These are phyloP conservation scores for Drosophila pegasa DNA, from an alignment of 2,888 invertebrate species.

Conservation along the genomic window DNA sequence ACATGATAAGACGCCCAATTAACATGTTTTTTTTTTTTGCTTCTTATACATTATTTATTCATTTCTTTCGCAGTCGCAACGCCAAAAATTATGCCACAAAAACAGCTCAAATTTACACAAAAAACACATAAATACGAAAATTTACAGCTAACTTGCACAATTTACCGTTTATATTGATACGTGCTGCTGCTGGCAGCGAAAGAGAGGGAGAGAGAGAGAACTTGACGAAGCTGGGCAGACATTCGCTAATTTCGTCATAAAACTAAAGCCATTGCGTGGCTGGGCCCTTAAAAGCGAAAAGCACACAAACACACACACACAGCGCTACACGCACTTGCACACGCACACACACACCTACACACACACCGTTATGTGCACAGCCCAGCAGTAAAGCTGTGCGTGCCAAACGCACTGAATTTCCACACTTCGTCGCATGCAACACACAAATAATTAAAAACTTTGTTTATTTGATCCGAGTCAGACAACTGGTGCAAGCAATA, in stretches of 20 bases:
- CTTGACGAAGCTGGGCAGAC: conserved; percentile 48
- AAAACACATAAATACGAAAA: conserved; percentile 38
- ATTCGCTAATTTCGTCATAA: conserved; percentile 77
- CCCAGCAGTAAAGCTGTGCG: conserved; percentile 13
- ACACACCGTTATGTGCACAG: background rate
- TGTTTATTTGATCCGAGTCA: background rate
- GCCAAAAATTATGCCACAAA: conserved; percentile 58
- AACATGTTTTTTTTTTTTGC: conserved; percentile 25
- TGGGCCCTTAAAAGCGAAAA: conserved; percentile 55
- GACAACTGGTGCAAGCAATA: too few species aligned
- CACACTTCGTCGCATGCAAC: conserved; percentile 2
- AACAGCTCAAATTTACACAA: conserved; percentile 36
- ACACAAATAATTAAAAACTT: background rate
- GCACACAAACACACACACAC: conserved; percentile 28
- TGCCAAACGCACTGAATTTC: conserved; percentile 21
- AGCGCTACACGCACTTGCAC: conserved; percentile 10
- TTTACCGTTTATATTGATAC: conserved; percentile 37
- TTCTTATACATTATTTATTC: conserved; percentile 1
- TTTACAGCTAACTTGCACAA: conserved; percentile 32
- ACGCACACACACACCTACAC: conserved; percentile 11
- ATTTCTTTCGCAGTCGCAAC: conserved; percentile 7
- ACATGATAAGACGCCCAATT: conserved; percentile 53
- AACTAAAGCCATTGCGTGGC: conserved; percentile 76
- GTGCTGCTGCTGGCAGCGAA: background rate
- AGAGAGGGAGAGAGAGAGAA: background rate